A percentile compares a stretch with the other conserved stretches of the same genome.
These are phyloP conservation scores for Hoplostethus atlanticus DNA, from an alignment of 2,797 vertebrate genomes.

Conservation along the genomic window DNA sequence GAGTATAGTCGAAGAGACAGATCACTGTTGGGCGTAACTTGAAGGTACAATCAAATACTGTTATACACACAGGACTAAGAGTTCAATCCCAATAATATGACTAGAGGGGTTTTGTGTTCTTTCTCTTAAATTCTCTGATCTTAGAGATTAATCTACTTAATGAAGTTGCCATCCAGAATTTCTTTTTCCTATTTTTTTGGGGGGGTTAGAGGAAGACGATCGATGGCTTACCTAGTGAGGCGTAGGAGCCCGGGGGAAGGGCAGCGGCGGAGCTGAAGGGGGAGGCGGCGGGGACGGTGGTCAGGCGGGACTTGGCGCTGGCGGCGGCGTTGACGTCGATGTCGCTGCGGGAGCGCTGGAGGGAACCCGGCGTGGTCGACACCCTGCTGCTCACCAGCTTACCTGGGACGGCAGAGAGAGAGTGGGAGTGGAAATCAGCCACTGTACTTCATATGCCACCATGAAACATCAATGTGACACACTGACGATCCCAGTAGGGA, in stretches of 20 bases:
- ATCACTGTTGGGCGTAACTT: not conserved
- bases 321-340: conserved; percentile 97
- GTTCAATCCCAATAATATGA: no score
- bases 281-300: conserved; percentile 85
- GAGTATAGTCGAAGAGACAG: no score
- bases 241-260: conserved; percentile 95
- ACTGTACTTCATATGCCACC: no score
- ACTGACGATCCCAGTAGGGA: no score
- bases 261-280: conserved; percentile 94
- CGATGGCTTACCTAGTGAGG: conserved; percentile 92
- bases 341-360: conserved; percentile 97
- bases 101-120: not conserved
- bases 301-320: conserved; percentile 94
- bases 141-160: not conserved
- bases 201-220: not conserved
- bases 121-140: not conserved
- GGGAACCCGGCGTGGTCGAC: conserved; percentile 89
- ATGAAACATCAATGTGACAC: no score
- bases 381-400: conserved; percentile 91
- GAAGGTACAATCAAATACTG: no score
- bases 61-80: no score
- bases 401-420: conserved; percentile 77
- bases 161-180: not conserved
- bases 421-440: not conserved
- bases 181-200: not conserved